Evolutionary conservation across 2,113 vertebrate genomes (phyloP).

Genomic region (Strigops habroptila): DNA sequence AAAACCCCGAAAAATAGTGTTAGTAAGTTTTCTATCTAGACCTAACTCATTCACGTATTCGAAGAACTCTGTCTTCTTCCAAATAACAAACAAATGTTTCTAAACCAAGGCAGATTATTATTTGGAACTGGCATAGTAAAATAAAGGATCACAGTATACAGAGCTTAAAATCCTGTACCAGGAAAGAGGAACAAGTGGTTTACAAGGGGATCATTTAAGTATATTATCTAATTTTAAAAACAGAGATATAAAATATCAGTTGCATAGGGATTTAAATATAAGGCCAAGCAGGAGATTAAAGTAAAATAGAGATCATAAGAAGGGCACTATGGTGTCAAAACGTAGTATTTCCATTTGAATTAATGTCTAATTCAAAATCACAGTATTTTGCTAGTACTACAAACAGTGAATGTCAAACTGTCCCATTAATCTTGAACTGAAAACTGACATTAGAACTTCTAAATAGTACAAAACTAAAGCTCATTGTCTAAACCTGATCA

Average conservation of each 20-base stretch:
- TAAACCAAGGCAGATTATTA: slow-evolving; percentile 58
- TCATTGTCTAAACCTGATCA: slow-evolving; percentile 75
- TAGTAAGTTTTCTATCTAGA: slow-evolving; percentile 64
- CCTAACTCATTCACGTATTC: slow-evolving; percentile 35
- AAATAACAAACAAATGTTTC: slow-evolving; percentile 38
- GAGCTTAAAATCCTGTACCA: slow-evolving; percentile 70
- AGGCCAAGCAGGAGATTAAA: slow-evolving; percentile 79
- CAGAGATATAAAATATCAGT: slow-evolving; percentile 76
- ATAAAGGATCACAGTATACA: slow-evolving; percentile 74
- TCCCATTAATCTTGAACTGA: slow-evolving; percentile 68
- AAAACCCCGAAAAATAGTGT: slow-evolving; percentile 19
- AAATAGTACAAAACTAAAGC: slow-evolving; percentile 66
- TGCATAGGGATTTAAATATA: slow-evolving; percentile 86
- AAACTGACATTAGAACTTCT: slow-evolving; percentile 69
- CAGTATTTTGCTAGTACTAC: slow-evolving; percentile 80
- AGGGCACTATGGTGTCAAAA: slow-evolving; percentile 79
- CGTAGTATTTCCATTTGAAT: slow-evolving; percentile 71
- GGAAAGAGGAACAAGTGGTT: slow-evolving; percentile 68
- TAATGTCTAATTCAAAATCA: slow-evolving; percentile 77
- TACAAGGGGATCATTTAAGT: slow-evolving; percentile 65
- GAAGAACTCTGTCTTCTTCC: slow-evolving; percentile 44
- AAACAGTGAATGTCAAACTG: slow-evolving; percentile 74
- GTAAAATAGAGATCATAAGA: slow-evolving; percentile 69
- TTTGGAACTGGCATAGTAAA: slow-evolving; percentile 66
- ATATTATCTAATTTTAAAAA: slow-evolving; percentile 68